Evolutionary conservation across 2,797 vertebrate species (phyloP).

Genomic region (Notolepis coatsorum): DNA sequence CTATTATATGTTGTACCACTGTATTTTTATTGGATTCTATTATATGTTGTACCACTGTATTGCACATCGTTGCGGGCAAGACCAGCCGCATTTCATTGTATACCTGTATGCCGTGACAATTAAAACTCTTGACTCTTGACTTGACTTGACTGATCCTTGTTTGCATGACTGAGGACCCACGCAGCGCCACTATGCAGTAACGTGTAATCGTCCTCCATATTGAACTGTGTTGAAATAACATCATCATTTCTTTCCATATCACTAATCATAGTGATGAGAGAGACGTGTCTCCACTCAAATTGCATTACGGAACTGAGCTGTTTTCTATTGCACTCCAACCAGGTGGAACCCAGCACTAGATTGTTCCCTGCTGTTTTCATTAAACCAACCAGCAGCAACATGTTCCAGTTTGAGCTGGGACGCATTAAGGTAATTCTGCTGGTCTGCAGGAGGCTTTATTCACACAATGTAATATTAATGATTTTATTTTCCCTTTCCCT

Average conservation of each 20-base stretch:
- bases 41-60: too few species aligned
- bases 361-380: slow-evolving; percentile 96
- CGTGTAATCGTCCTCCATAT: too few species aligned
- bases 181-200: too few species aligned
- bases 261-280: slow-evolving; percentile 4
- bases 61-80: too few species aligned
- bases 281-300: neutral
- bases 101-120: too few species aligned
- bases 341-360: slow-evolving; percentile 94
- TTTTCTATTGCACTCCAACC: slow-evolving; percentile 21
- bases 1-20: too few species aligned
- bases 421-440: slow-evolving; percentile 86
- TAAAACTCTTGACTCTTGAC: too few species aligned
- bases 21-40: too few species aligned
- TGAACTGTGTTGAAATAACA: too few species aligned
- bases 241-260: neutral
- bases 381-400: slow-evolving; percentile 89
- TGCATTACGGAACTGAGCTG: slow-evolving; percentile 4
- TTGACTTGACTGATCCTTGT: too few species aligned
- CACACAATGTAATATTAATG: neutral
- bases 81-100: too few species aligned
- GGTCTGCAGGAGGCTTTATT: neutral
- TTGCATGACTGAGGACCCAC: too few species aligned
- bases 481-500: neutral
- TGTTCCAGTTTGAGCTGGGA: slow-evolving; percentile 96